Evolutionary conservation across 1,140 invertebrate genomes (phyloP).

Genomic region (Drosophila trapezifrons): DNA sequence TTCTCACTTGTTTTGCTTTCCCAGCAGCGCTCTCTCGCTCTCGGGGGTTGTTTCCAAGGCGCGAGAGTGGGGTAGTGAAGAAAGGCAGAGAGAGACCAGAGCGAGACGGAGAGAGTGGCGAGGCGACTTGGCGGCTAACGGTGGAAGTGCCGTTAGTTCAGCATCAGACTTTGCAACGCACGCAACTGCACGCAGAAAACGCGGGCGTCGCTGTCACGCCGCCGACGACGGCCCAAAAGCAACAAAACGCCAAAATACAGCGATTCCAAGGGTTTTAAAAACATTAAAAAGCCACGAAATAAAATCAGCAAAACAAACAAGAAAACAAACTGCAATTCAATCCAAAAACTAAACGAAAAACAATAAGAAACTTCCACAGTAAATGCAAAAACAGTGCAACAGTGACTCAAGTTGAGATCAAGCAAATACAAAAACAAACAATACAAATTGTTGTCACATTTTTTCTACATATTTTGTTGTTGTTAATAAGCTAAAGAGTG

Average conservation of each 20-base stretch:
- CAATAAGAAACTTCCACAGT: background rate
- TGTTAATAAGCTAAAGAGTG: conserved; percentile 24
- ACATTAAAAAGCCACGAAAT: background rate
- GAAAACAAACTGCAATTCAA: background rate
- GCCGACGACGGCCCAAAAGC: conserved; percentile 49
- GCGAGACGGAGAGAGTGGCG: conserved; percentile 4
- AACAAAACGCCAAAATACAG: conserved; percentile 10
- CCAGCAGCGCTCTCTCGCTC: conserved; percentile 1
- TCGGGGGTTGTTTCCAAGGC: conserved; percentile 31
- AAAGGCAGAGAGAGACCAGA: background rate
- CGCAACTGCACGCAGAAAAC: conserved; percentile 48
- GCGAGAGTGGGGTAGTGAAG: background rate
- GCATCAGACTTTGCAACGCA: conserved; percentile 71
- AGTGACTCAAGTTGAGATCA: conserved; percentile 16
- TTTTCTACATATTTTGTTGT: conserved; percentile 50
- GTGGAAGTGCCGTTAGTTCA: conserved; percentile 60
- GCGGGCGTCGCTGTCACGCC: conserved; percentile 58
- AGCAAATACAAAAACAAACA: conserved; percentile 6
- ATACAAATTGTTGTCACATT: conserved; percentile 15
- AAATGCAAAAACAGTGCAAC: conserved; percentile 5
- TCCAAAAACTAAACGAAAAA: background rate
- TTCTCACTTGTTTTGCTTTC: conserved; percentile 23
- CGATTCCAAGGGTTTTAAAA: conserved; percentile 5
- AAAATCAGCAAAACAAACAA: background rate
- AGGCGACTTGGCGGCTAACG: conserved; percentile 64